Evolutionary conservation across 2,888 invertebrate genomes (phyloP).

Genomic region (Omphaloscelis lunosa): DNA sequence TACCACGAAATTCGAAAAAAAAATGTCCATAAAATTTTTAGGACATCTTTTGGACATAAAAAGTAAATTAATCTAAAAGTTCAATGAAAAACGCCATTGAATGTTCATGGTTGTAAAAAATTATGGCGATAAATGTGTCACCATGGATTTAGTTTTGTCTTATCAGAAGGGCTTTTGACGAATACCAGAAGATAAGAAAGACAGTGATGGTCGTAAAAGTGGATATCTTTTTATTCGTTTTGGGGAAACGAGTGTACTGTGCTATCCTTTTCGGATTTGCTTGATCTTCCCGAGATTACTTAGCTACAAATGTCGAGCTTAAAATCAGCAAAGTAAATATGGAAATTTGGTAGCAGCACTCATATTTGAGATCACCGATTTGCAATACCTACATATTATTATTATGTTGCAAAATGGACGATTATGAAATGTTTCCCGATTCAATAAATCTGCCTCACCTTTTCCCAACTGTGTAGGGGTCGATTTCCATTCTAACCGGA

Average conservation of each 20-base stretch:
- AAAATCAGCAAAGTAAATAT: not conserved
- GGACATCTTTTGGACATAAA: constrained; percentile 54
- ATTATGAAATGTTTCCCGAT: too few relatives aligned
- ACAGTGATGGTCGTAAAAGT: constrained; percentile 39
- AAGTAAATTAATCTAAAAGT: constrained; percentile 67
- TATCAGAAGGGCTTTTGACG: constrained; percentile 38
- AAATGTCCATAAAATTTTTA: constrained; percentile 62
- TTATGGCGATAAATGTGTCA: constrained; percentile 48
- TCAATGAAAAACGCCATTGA: constrained; percentile 58
- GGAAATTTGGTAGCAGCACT: not conserved
- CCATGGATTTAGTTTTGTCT: constrained; percentile 41
- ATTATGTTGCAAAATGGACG: too few relatives aligned
- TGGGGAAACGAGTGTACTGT: constrained; percentile 11
- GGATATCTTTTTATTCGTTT: constrained; percentile 53
- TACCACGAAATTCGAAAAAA: constrained; percentile 67
- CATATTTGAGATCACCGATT: not conserved
- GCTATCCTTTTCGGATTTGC: constrained; percentile 13
- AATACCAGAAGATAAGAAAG: constrained; percentile 41
- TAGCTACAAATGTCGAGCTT: not conserved
- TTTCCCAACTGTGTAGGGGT: too few relatives aligned
- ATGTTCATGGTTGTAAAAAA: constrained; percentile 51
- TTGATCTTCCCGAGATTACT: constrained; percentile 28
- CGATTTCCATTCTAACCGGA: too few relatives aligned
- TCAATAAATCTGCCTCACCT: too few relatives aligned
- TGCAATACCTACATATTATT: not conserved